Evolutionary conservation across 1,140 invertebrate genomes (phyloP).

Genomic region (Triops cancriformis): DNA sequence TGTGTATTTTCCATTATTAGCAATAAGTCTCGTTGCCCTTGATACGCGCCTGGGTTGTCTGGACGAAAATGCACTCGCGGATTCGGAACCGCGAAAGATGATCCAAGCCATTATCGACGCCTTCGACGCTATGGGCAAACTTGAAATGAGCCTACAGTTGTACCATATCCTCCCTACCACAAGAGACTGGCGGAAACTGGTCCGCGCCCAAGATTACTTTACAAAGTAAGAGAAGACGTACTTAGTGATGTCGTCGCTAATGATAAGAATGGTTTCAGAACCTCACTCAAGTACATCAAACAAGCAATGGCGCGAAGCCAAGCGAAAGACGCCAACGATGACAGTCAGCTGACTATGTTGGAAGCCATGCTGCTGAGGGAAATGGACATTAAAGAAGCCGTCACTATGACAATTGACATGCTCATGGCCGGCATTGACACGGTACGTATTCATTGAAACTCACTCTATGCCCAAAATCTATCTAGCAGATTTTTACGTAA

Average conservation of each 20-base stretch:
- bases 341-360: slow-evolving; percentile 59
- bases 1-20: background rate
- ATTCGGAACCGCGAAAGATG: slow-evolving; percentile 47
- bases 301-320: slow-evolving; percentile 56
- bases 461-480: too few species aligned
- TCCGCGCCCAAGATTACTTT: slow-evolving; percentile 26
- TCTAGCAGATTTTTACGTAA: too few species aligned
- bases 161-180: slow-evolving; percentile 35
- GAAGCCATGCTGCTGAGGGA: slow-evolving; percentile 67
- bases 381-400: slow-evolving; percentile 63
- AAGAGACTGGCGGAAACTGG: slow-evolving; percentile 20
- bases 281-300: slow-evolving; percentile 74
- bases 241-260: background rate
- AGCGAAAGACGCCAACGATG: slow-evolving; percentile 9
- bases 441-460: slow-evolving; percentile 48
- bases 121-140: slow-evolving; percentile 15
- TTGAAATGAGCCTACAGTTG: slow-evolving; percentile 20
- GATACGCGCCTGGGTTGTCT: slow-evolving; percentile 26
- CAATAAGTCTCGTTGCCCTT: slow-evolving; percentile 24
- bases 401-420: slow-evolving; percentile 67
- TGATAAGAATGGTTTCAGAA: slow-evolving; percentile 42
- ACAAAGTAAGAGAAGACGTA: slow-evolving; percentile 34
- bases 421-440: slow-evolving; percentile 81
- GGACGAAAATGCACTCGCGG: slow-evolving; percentile 1
- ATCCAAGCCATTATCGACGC: slow-evolving; percentile 25